phyloP scores from a whole-genome alignment of 2,888 invertebrate genomes.

The Lacanobia oleracea region DNA sequence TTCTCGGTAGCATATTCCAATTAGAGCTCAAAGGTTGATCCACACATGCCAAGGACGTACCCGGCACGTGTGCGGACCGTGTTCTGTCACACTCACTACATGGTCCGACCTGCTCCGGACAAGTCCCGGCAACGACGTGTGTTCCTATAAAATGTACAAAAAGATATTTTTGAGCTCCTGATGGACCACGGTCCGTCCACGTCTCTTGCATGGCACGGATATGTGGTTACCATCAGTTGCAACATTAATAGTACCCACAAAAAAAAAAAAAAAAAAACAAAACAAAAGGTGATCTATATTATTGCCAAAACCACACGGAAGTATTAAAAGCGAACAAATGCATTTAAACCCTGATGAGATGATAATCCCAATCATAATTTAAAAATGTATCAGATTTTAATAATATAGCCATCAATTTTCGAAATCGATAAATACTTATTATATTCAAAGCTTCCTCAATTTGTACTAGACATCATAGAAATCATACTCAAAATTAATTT shows the following conservation, averaged over 20 bases:
- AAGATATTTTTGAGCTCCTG: too few relatives aligned
- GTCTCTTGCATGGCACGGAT: too few relatives aligned
- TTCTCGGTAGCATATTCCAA: too few relatives aligned
- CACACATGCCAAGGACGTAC: too few relatives aligned
- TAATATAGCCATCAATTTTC: constrained; percentile 23
- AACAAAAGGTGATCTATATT: not conserved
- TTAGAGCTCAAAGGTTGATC: too few relatives aligned
- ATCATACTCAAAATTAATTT: constrained; percentile 54
- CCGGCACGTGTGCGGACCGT: too few relatives aligned
- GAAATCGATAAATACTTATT: constrained; percentile 30
- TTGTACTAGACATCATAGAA: constrained; percentile 20
- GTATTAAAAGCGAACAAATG: not conserved
- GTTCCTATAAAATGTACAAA: too few relatives aligned
- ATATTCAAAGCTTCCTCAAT: constrained; percentile 38
- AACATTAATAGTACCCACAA: not conserved
- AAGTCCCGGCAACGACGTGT: too few relatives aligned
- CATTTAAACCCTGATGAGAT: not conserved
- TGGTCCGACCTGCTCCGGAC: too few relatives aligned
- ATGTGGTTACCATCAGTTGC: too few relatives aligned
- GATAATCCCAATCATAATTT: constrained; percentile 11
- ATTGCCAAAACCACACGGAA: constrained; percentile 2
- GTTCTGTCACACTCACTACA: too few relatives aligned
- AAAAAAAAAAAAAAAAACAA: not conserved
- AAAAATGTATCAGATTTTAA: constrained; percentile 29
- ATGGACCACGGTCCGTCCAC: too few relatives aligned